These are phyloP conservation scores for Pampusana beccarii DNA, from an alignment of 2,113 vertebrate species.

Conservation along the genomic window DNA sequence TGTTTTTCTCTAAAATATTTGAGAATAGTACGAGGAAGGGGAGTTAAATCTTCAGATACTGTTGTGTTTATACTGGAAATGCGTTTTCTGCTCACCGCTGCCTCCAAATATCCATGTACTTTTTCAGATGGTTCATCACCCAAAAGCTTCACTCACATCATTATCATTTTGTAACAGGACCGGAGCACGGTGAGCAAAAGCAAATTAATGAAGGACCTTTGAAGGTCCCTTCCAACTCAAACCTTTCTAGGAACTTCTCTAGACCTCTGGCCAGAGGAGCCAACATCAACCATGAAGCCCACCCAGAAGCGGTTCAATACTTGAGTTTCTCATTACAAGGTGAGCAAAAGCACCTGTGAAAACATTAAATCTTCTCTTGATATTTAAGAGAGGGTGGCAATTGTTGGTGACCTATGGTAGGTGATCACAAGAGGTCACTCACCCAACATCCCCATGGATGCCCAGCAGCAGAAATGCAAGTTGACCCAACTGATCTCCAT, in stretches of 20 bases:
- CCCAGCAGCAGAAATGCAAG: not conserved
- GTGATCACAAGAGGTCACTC: not conserved
- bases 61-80: not conserved
- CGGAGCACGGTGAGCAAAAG: rapidly evolving
- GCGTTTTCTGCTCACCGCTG: rapidly evolving
- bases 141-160: not conserved
- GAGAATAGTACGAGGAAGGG: not conserved
- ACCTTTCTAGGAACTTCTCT: not conserved
- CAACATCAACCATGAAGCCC: not conserved
- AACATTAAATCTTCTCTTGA: not conserved
- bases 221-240: not conserved
- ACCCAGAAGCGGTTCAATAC: not conserved
- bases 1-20: not conserved
- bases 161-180: not conserved
- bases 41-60: not conserved
- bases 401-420: not conserved
- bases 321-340: not conserved
- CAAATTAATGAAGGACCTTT: not conserved
- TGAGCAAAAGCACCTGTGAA: not conserved
- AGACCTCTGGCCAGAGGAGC: not conserved
- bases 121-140: not conserved
- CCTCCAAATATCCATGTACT: not conserved
- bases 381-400: not conserved
- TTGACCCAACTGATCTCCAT: not conserved
- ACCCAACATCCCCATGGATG: not conserved